Percentiles rank a stretch among this genome's conserved stretches.
phyloP scores from a whole-genome alignment of 2,797 vertebrate species.

The Denticeps clupeoides region DNA sequence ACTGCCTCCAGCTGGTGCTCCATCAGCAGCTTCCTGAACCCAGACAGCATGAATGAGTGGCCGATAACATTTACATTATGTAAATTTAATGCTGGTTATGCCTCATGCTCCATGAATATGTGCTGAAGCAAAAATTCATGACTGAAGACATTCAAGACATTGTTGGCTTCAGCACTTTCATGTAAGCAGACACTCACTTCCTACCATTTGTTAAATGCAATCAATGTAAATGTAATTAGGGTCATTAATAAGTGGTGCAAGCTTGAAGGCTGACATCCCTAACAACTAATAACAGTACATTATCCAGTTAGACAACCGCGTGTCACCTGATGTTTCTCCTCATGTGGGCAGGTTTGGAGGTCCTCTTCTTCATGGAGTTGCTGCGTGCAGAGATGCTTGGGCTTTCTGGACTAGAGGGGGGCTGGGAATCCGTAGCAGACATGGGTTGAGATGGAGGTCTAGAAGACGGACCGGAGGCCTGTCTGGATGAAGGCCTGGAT shows the following conservation, averaged over 20 bases:
- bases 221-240: too few species aligned
- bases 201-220: too few species aligned
- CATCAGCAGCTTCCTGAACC: constrained; percentile 80
- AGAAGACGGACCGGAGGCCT: constrained; percentile 41
- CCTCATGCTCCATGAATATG: too few species aligned
- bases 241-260: too few species aligned
- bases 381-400: constrained; percentile 60
- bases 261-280: too few species aligned
- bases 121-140: neutral
- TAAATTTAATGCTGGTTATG: too few species aligned
- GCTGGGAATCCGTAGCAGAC: constrained; percentile 33
- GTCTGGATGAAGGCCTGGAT: constrained; percentile 40
- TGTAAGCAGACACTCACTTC: neutral
- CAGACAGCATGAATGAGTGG: neutral
- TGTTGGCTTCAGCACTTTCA: neutral
- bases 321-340: constrained; percentile 92
- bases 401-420: constrained; percentile 54
- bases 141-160: too few species aligned
- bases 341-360: constrained; percentile 80
- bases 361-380: constrained; percentile 71
- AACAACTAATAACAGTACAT: too few species aligned
- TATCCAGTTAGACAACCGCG: neutral
- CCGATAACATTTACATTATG: too few species aligned
- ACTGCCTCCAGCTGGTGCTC: constrained; percentile 94
- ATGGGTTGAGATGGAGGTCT: constrained; percentile 32